phyloP scores from a whole-genome alignment of 2,797 vertebrate genomes.

The Eleutherodactylus coqui region DNA sequence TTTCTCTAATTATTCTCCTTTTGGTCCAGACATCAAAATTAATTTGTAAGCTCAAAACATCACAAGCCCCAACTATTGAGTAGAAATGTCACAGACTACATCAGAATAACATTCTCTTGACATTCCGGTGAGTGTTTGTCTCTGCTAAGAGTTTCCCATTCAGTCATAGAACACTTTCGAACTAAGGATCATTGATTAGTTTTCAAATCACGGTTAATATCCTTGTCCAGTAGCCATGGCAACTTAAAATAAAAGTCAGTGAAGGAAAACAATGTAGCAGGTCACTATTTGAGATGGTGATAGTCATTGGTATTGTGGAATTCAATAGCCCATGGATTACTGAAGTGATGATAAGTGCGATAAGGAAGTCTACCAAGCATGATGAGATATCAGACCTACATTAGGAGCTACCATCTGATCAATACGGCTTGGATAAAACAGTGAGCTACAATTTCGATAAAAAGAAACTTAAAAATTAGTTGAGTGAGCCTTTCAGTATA shows the following conservation, averaged over 20 bases:
- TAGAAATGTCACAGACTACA: not conserved
- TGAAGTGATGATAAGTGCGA: not conserved
- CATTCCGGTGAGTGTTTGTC: not conserved
- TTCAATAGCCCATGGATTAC: conserved; percentile 16
- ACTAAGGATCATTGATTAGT: conserved; percentile 15
- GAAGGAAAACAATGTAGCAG: conserved; percentile 8
- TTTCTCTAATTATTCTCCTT: not conserved
- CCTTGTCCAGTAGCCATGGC: conserved; percentile 23
- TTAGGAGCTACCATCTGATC: conserved; percentile 15
- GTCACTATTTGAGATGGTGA: not conserved
- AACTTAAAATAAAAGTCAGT: conserved; percentile 16
- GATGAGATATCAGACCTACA: conserved; percentile 4
- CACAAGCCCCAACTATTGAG: not conserved
- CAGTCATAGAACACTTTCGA: conserved; percentile 8
- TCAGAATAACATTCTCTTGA: not conserved
- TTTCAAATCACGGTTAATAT: conserved; percentile 21
- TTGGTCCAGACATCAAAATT: not conserved
- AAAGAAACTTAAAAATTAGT: not conserved
- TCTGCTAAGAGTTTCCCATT: not conserved
- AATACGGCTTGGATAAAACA: conserved; percentile 2
- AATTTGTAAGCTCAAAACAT: not conserved
- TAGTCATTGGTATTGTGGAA: not conserved
- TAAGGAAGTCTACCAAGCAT: not conserved
- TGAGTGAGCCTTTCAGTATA: not conserved
- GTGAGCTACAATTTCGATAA: not conserved